These are phyloP conservation scores for Stichopus horrens DNA, from an alignment of 53 echinoderm and acorn worm species.

Conservation along the genomic window DNA sequence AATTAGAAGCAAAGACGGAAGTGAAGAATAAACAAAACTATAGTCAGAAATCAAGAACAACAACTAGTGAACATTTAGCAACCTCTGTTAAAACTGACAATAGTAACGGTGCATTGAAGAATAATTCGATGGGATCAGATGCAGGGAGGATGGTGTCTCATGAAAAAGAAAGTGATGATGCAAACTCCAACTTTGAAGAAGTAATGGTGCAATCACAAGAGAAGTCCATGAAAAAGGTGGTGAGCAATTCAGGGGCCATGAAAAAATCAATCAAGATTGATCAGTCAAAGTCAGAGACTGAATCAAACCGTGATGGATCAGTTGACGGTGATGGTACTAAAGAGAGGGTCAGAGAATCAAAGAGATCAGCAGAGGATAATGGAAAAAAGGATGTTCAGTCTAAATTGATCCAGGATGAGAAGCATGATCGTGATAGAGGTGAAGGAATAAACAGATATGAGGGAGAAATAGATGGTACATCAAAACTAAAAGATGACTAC, in stretches of 20 bases:
- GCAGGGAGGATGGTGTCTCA: background rate
- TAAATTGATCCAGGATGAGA: constrained; percentile 47
- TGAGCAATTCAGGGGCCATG: too few relatives aligned
- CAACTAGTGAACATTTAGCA: background rate
- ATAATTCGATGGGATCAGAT: background rate
- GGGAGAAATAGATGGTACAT: too few relatives aligned
- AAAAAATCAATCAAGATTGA: too few relatives aligned
- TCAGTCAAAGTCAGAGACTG: too few relatives aligned
- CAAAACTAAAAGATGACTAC: too few relatives aligned
- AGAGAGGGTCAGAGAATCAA: constrained; percentile 16
- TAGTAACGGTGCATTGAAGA: background rate
- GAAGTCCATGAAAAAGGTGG: too few relatives aligned
- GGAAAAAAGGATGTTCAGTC: constrained; percentile 42
- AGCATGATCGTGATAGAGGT: constrained; percentile 51
- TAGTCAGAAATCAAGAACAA: background rate
- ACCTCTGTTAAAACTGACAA: constrained; percentile 35
- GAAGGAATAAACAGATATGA: constrained; percentile 16
- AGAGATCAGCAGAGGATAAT: constrained; percentile 47
- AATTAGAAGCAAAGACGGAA: background rate
- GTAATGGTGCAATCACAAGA: too few relatives aligned
- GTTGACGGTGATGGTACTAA: too few relatives aligned
- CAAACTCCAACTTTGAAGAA: too few relatives aligned
- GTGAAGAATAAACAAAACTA: background rate
- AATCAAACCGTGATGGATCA: too few relatives aligned
- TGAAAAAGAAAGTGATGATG: too few relatives aligned